Evolutionary conservation across 2,888 invertebrate genomes (phyloP).

Genomic region (Cartodere bifasciata): DNA sequence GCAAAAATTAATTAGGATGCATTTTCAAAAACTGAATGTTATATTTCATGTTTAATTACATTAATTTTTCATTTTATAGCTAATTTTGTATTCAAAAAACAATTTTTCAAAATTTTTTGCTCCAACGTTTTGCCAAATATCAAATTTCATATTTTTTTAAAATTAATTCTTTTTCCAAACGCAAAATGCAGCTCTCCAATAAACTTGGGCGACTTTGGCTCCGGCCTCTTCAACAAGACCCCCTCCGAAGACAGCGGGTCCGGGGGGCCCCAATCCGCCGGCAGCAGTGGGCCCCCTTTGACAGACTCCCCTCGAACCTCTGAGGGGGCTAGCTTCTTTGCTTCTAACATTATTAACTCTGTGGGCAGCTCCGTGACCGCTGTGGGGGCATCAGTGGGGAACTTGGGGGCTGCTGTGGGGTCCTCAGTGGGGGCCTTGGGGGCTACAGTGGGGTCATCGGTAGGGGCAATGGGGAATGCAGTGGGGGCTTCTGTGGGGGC

Average conservation of each 20-base stretch:
- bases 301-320: slow-evolving; percentile 44
- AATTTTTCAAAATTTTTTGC: too few species aligned
- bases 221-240: slow-evolving; percentile 85
- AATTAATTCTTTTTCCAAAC: too few species aligned
- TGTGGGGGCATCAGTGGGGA: slow-evolving; percentile 28
- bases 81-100: too few species aligned
- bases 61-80: too few species aligned
- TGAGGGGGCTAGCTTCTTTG: slow-evolving; percentile 32
- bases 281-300: slow-evolving; percentile 44
- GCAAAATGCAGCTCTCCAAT: slow-evolving; percentile 64
- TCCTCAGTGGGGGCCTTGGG: slow-evolving; percentile 27
- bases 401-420: slow-evolving; percentile 27
- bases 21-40: too few species aligned
- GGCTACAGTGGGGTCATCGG: slow-evolving; percentile 25
- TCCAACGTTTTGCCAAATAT: too few species aligned
- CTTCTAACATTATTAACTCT: slow-evolving; percentile 33
- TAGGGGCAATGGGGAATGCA: slow-evolving; percentile 31
- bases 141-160: too few species aligned
- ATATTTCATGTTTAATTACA: too few species aligned
- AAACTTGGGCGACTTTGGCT: slow-evolving; percentile 92
- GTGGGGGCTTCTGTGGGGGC: slow-evolving; percentile 21
- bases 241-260: slow-evolving; percentile 74
- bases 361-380: slow-evolving; percentile 30
- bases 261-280: slow-evolving; percentile 33
- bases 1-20: too few species aligned